Base-by-base conservation (phyloP, 2,888 invertebrate genomes). In the Pseudoips prasinana region DNA sequence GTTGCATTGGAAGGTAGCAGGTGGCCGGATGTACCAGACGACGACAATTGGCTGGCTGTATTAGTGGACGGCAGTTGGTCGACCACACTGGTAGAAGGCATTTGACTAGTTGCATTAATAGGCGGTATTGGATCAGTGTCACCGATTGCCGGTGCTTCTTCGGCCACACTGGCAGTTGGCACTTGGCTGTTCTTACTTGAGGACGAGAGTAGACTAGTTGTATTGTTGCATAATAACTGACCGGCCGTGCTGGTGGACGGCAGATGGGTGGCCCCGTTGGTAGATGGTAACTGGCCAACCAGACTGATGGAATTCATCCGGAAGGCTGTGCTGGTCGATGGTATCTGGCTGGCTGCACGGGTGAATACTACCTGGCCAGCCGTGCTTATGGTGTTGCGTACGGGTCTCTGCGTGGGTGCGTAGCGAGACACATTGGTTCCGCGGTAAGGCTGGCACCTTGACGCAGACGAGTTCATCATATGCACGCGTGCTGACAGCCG, bases 381-480 rank as follows among this genome's bases (percentile, higher is more conserved):
- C 3, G 20, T n/a, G 7, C 18, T 18, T n/a, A 14, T 14, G 10
- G 76, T 71, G 31, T 64, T 69, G 10, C 83, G 71, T 10, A 73
- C 54, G 0, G 82, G 82, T 7, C 86, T 68, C 39, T 70, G 81
- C 9, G 85, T 82, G 38, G 86, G 84, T 11, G 86, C 79, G 63
- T 83, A 85, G 10, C 86, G 73, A 39, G 79, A 79, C 31, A 84
- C 75, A 50, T 84, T 82, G 38, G 86, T 81, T 31, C 82, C 86
- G 22, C 87, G 72, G 57, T 87, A 87, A 3, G 78, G 79, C 0
- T 76, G 74, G 36, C 75, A 79, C 22, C 85, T 74, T 11, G 73
- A 72, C 1, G 78, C 73, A 2, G 79, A 68, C 7, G 83, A 79
- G 4, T 82, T 64, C 62, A 82, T 74, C 19, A 76, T 76, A 44